Conservation (phyloP, 2,113 vertebrate genomes). For the Equus quagga region DNA sequence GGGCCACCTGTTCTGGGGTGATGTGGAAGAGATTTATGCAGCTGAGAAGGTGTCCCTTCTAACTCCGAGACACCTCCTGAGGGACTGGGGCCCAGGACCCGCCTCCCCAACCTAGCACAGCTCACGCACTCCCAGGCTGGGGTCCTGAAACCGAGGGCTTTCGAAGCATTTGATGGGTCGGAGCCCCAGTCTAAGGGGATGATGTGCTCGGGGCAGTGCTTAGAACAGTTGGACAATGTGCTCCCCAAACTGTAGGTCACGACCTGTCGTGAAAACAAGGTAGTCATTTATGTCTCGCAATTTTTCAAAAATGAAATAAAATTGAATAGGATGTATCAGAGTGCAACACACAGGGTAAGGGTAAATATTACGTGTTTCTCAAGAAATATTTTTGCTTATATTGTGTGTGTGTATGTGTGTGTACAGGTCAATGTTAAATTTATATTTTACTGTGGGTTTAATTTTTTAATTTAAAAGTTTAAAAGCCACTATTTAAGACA, state of each 20-base stretch:
- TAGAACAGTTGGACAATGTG: not conserved
- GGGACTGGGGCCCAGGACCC: not conserved
- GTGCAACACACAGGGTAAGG: not conserved
- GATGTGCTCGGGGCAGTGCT: fast-evolving
- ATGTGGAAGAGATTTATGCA: too few species aligned
- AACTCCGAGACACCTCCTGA: not conserved
- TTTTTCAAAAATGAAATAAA: not conserved
- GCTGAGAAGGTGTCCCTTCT: not conserved
- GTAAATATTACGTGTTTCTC: not conserved
- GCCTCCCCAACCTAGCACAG: fast-evolving
- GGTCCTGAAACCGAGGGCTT: not conserved
- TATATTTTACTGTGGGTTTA: not conserved
- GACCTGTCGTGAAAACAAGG: not conserved
- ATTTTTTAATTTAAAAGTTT: not conserved
- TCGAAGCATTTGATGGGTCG: not conserved
- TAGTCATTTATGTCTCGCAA: not conserved
- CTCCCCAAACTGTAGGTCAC: not conserved
- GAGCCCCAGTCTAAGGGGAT: not conserved
- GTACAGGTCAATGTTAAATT: not conserved
- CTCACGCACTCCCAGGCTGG: not conserved
- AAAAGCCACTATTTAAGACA: not conserved
- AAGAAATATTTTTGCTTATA: not conserved
- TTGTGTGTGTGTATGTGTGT: not conserved
- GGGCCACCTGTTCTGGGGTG: not conserved
- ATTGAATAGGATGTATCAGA: not conserved